These are phyloP conservation scores for Arctocebus calabarensis DNA, from an alignment of 2,797 vertebrate species.

Conservation along the genomic window DNA sequence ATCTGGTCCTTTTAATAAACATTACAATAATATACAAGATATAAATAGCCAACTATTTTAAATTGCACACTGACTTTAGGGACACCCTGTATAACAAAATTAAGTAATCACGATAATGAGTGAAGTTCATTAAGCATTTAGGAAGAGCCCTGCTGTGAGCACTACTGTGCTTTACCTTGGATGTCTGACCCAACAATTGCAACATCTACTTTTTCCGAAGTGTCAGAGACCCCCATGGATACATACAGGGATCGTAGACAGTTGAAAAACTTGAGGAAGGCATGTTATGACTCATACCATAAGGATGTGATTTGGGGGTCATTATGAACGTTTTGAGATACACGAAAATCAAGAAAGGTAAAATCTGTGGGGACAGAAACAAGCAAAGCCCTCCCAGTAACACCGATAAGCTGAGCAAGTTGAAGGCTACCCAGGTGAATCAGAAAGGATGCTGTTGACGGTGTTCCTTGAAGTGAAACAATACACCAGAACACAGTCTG, in stretches of 20 bases:
- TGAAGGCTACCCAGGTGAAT: too few relatives aligned
- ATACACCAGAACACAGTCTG: too few relatives aligned
- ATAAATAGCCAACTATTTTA: too few relatives aligned
- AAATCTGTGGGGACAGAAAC: too few relatives aligned
- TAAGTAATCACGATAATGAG: not conserved
- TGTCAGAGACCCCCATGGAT: fast-evolving
- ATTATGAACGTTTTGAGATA: too few relatives aligned
- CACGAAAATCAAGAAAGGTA: too few relatives aligned
- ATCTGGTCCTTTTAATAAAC: not conserved
- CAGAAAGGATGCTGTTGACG: too few relatives aligned
- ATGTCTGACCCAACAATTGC: fast-evolving
- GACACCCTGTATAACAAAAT: not conserved
- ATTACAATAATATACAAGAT: not conserved
- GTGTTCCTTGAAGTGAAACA: too few relatives aligned
- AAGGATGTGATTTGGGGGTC: not conserved
- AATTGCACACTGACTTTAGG: too few relatives aligned
- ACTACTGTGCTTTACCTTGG: fast-evolving
- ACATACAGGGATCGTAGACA: not conserved
- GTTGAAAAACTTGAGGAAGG: not conserved
- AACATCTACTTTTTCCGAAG: not conserved
- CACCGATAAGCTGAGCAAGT: too few relatives aligned
- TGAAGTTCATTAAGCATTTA: fast-evolving
- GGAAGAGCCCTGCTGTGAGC: too few relatives aligned
- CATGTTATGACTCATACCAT: not conserved
- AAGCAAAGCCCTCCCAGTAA: too few relatives aligned